phyloP scores from a whole-genome alignment of 2,888 invertebrate species.

The Adela reaumurella region DNA sequence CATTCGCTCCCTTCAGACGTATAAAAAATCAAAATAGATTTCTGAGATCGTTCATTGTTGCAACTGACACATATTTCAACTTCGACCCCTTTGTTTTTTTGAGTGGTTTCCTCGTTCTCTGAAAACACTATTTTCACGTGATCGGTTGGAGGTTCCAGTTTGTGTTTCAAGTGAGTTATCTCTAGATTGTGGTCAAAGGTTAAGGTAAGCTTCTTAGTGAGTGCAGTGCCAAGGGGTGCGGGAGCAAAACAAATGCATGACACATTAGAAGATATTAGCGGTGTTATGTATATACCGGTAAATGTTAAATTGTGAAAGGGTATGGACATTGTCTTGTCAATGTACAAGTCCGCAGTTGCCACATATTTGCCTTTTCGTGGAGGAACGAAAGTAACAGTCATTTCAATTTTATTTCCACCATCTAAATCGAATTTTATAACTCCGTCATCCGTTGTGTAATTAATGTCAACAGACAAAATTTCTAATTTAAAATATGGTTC shows the following conservation, averaged over 20 bases:
- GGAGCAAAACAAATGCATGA: conserved; percentile 38
- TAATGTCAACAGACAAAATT: conserved; percentile 19
- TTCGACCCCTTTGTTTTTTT: conserved; percentile 19
- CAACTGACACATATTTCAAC: conserved; percentile 25
- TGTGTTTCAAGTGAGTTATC: conserved; percentile 6
- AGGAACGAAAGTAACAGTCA: conserved; percentile 33
- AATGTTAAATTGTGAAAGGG: conserved; percentile 43
- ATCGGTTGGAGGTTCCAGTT: background rate
- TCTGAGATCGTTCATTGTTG: conserved; percentile 4
- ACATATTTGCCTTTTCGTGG: conserved; percentile 33
- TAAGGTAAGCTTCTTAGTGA: conserved; percentile 21
- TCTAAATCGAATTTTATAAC: conserved; percentile 34
- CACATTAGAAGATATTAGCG: conserved; percentile 26
- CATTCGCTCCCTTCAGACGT: background rate
- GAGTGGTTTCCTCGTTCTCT: background rate
- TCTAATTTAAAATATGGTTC: conserved; percentile 30
- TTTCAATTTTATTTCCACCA: conserved; percentile 17
- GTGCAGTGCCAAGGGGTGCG: conserved; percentile 21
- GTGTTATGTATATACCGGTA: conserved; percentile 27
- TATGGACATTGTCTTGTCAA: conserved; percentile 33
- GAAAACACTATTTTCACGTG: background rate
- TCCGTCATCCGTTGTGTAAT: conserved; percentile 22
- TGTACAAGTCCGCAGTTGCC: conserved; percentile 30
- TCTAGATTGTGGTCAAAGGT: conserved; percentile 23
- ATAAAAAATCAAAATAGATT: background rate